Evolutionary conservation across 2,888 invertebrate species (phyloP), one percentile per base, ranked within the genome.

Genomic region (Malthinus flaveolus): DNA sequence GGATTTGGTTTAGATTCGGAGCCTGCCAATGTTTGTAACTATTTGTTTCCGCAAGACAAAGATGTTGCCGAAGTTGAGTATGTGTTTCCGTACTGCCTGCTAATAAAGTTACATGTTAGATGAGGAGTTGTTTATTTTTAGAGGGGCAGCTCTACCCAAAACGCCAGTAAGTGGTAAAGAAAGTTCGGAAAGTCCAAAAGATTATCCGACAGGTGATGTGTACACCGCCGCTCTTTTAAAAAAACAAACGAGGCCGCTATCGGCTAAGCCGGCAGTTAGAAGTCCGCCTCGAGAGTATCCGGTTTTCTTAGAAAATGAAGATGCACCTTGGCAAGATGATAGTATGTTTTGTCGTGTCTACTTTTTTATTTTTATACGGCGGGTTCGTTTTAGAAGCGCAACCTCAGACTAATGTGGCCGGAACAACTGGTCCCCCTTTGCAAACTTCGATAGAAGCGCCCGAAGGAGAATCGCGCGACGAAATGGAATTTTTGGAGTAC

Each of bases 81-180:
- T 31, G 54, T 32, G 37, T 7, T 31, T 12, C 7, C n/a, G 33
- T 3, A 31, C 12, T 11, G 7, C 9, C 23, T 23, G 5, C 2
- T 23, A 23, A 23, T 23, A 23, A 23, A 23, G 2, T 23, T 23
- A 23, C 23, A 2, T 23, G 42, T 3, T 13, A 11, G 1, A 49
- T 23, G 5, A 23, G 5, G 5, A 23, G 5, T 23, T 23, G 5
- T 23, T 31, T 7, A 42, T 15, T 36, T 58, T 56, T 33, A 75
- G 74, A 65, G 73, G 77, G 1, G 73, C 73, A 7, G 73, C 74
- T 1, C 73, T 73, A 2, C 72, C 72, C 75, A 49, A 77, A 78
- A 8, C 68, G 11, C 53, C 57, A 0, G 71, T 70, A 35, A 64
- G 68, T 10, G 51, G 52, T 4, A 67, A 68, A 1, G 60, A 53